Evolutionary conservation across 2,113 vertebrate species (phyloP).

Genomic region (Collichthys lucidus): DNA sequence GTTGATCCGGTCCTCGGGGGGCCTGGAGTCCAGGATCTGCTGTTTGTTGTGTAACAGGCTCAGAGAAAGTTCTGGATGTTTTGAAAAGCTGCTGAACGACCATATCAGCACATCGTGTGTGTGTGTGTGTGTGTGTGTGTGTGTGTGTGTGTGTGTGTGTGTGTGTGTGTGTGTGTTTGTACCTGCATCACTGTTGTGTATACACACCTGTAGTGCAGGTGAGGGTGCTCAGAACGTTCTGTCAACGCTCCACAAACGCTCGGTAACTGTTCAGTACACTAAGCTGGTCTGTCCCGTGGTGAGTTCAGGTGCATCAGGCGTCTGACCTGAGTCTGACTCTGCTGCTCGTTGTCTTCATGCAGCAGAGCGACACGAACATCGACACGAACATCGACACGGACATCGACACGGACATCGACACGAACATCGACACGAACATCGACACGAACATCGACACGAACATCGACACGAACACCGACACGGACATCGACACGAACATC

Average conservation of each 20-base stretch:
- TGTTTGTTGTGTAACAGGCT: background rate
- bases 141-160: slow-evolving; percentile 8
- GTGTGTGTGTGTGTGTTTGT: slow-evolving; percentile 35
- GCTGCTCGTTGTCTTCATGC: slow-evolving; percentile 36
- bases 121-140: slow-evolving; percentile 34
- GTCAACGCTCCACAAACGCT: too few relatives aligned
- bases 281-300: background rate
- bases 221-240: too few relatives aligned
- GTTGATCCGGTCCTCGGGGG: too few relatives aligned
- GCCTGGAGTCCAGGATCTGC: background rate
- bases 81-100: slow-evolving; percentile 30
- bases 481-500: too few relatives aligned
- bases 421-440: too few relatives aligned
- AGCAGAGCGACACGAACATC: background rate
- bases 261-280: too few relatives aligned
- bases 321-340: background rate
- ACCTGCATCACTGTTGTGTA: slow-evolving; percentile 53
- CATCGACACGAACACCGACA: too few relatives aligned
- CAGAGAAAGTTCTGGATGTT: slow-evolving; percentile 23
- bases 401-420: too few relatives aligned
- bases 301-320: slow-evolving; percentile 1
- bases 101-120: slow-evolving; percentile 35
- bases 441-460: too few relatives aligned
- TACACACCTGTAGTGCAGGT: background rate
- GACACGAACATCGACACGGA: too few relatives aligned